Evolutionary conservation across 2,888 invertebrate species (phyloP).

Genomic region (Erebia epiphron): DNA sequence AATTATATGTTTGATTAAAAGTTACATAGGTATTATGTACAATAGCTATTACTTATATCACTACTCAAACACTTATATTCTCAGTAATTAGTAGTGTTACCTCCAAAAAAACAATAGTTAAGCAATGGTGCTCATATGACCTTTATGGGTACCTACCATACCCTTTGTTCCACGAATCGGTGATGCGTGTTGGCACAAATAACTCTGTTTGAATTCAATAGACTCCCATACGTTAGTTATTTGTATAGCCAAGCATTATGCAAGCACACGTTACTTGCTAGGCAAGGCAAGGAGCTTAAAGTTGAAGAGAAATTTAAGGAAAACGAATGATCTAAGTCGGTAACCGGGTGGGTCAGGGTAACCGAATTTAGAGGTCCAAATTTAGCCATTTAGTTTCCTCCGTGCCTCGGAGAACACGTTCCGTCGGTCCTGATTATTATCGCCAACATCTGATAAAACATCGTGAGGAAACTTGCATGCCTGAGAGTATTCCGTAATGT

Average conservation of each 20-base stretch:
- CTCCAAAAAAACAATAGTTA: conserved; percentile 28
- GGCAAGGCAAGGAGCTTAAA: not conserved
- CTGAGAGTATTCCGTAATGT: too few relatives aligned
- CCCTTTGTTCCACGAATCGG: conserved; percentile 41
- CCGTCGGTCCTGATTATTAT: too few relatives aligned
- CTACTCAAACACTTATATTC: not conserved
- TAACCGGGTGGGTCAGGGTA: too few relatives aligned
- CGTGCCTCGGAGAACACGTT: too few relatives aligned
- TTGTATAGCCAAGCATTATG: conserved; percentile 6
- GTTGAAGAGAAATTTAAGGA: not conserved
- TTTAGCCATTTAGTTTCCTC: too few relatives aligned
- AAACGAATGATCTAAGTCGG: not conserved
- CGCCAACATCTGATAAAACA: too few relatives aligned
- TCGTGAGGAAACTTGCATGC: too few relatives aligned
- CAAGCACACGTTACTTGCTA: conserved; percentile 16
- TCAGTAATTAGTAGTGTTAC: not conserved
- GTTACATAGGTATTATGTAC: not conserved
- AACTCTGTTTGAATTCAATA: conserved; percentile 37
- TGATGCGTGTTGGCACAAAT: conserved; percentile 46
- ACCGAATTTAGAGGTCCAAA: too few relatives aligned
- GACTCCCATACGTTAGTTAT: conserved; percentile 7
- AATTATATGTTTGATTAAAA: too few relatives aligned
- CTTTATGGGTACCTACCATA: conserved; percentile 33
- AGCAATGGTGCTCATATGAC: conserved; percentile 21
- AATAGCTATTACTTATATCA: not conserved